Conservation (phyloP, 2,888 invertebrate genomes). For the Himalopsyche kuldschensis region DNA sequence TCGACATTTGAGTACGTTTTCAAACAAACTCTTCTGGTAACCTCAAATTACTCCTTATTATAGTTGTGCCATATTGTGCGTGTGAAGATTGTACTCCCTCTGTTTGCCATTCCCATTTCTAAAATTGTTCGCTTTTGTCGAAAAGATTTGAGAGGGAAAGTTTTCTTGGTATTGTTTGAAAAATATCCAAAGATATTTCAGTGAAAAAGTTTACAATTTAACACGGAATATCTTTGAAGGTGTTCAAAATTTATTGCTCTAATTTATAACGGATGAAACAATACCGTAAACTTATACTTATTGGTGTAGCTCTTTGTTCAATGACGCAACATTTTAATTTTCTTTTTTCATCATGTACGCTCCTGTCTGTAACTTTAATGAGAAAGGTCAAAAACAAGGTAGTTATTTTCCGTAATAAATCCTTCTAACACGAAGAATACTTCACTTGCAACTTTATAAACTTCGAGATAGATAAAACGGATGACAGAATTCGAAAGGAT, state of each 20-base stretch:
- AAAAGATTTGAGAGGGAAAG: neutral
- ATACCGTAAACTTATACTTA: neutral
- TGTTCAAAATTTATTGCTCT: neutral
- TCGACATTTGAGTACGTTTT: neutral
- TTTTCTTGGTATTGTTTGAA: neutral
- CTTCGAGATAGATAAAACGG: no score
- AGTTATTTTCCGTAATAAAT: no score
- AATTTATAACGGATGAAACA: neutral
- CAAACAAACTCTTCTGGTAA: neutral
- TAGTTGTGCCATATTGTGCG: neutral
- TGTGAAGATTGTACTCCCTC: neutral
- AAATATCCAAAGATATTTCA: neutral
- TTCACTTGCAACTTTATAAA: no score
- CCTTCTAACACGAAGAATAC: no score
- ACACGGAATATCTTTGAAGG: neutral
- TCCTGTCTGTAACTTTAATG: no score
- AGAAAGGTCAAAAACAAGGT: no score
- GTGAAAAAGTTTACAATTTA: neutral
- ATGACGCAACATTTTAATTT: neutral
- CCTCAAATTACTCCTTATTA: neutral
- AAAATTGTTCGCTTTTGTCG: neutral
- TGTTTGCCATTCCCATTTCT: neutral
- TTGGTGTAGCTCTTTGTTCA: neutral
- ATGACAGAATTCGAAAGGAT: no score
- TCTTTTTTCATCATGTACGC: no score